These are phyloP conservation scores for Rhogogaster chlorosoma DNA, from an alignment of 2,888 invertebrate species.

Conservation along the genomic window DNA sequence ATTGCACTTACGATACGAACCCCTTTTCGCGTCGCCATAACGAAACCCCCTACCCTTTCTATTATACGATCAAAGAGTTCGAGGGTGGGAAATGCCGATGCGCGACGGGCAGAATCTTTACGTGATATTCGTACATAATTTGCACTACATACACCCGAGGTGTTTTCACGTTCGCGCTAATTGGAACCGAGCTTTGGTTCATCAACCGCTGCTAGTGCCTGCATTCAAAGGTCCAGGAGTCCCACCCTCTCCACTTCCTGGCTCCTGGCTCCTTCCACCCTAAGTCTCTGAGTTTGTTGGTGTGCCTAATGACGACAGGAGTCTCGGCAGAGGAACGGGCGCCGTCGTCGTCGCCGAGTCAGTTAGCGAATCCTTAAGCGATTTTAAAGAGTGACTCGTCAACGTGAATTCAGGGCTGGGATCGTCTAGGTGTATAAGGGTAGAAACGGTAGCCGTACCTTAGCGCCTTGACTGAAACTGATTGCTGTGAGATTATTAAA, in stretches of 20 bases:
- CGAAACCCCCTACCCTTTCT: background rate
- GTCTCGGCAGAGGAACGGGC: background rate
- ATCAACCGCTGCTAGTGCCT: constrained; percentile 26
- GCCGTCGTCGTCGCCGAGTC: constrained; percentile 10
- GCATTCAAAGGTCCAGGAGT: constrained; percentile 17
- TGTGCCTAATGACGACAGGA: constrained; percentile 21
- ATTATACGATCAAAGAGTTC: constrained; percentile 25
- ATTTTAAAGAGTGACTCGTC: constrained; percentile 41
- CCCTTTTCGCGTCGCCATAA: background rate
- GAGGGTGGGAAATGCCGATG: background rate
- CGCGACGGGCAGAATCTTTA: background rate
- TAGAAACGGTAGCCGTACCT: background rate
- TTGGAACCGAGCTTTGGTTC: constrained; percentile 46
- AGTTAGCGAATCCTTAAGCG: constrained; percentile 39
- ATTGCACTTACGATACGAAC: background rate
- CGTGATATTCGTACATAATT: constrained; percentile 24
- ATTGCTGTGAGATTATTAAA: constrained; percentile 49
- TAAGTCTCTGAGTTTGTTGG: background rate
- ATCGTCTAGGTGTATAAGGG: background rate
- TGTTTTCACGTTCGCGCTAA: constrained; percentile 26
- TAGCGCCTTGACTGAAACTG: constrained; percentile 1
- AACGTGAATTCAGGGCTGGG: background rate
- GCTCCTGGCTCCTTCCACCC: background rate
- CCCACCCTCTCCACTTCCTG: background rate
- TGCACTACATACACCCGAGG: background rate